Conservation (phyloP, 2,888 invertebrate species). For the Notodonta dromedarius region DNA sequence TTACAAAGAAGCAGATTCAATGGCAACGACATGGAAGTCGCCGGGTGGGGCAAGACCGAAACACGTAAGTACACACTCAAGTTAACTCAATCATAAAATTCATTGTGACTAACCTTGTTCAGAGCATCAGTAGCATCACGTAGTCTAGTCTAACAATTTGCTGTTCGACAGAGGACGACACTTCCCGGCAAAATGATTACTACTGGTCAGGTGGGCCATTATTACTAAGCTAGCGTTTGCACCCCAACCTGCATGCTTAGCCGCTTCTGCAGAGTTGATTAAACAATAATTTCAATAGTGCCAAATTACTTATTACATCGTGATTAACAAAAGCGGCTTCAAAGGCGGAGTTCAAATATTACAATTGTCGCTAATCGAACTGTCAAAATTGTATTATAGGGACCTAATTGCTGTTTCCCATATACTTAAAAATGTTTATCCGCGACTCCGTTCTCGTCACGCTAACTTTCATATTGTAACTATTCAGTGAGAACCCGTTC, state of each 20-base stretch:
- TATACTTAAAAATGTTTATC: too few species aligned
- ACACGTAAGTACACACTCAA: conserved; percentile 65
- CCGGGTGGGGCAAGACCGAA: conserved; percentile 91
- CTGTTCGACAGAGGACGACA: conserved; percentile 31
- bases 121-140: too few species aligned
- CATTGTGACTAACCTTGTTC: neutral
- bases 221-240: conserved; percentile 18
- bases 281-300: neutral
- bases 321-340: too few species aligned
- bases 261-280: neutral
- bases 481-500: too few species aligned
- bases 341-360: too few species aligned
- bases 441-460: too few species aligned
- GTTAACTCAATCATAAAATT: neutral
- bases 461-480: too few species aligned
- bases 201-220: conserved; percentile 28
- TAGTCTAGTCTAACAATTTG: conserved; percentile 23
- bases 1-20: conserved; percentile 64
- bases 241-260: conserved; percentile 14
- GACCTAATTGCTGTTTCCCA: too few species aligned
- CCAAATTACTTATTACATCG: too few species aligned
- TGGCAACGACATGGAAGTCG: conserved; percentile 83
- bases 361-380: too few species aligned
- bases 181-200: conserved; percentile 14
- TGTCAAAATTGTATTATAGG: too few species aligned